These are phyloP conservation scores for Gallinago undulata DNA, from an alignment of 2,113 vertebrate species.

Conservation along the genomic window DNA sequence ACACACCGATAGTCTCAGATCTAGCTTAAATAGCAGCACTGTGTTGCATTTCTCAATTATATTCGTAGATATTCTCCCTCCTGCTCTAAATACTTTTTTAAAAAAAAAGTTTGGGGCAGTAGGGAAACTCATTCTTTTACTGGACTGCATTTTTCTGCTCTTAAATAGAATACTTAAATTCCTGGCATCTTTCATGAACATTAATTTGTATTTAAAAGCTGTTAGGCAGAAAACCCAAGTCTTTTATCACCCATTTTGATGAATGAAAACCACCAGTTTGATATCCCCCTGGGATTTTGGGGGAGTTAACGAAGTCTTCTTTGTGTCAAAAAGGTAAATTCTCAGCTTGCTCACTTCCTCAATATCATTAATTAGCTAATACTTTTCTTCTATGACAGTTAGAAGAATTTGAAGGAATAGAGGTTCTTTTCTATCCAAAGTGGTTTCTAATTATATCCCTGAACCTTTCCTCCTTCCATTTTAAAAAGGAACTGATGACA, in stretches of 20 bases:
- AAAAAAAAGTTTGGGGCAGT: neutral
- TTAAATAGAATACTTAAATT: neutral
- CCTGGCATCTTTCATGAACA: neutral
- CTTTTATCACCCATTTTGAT: neutral
- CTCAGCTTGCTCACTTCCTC: slow-evolving; percentile 5
- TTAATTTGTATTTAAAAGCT: slow-evolving; percentile 17
- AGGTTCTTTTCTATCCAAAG: neutral
- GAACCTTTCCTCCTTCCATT: slow-evolving; percentile 19
- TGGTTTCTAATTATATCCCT: slow-evolving; percentile 33
- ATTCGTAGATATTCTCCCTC: neutral
- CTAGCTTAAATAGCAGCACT: neutral
- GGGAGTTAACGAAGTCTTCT: slow-evolving; percentile 12
- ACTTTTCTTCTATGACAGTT: slow-evolving; percentile 20
- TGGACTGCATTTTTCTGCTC: neutral
- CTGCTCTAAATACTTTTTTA: neutral
- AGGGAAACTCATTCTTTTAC: neutral
- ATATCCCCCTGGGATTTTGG: neutral
- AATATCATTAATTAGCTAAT: slow-evolving; percentile 40
- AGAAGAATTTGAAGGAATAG: slow-evolving; percentile 8
- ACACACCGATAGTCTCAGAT: neutral
- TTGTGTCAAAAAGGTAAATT: slow-evolving; percentile 36
- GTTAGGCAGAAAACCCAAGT: neutral
- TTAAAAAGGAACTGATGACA: slow-evolving; percentile 37
- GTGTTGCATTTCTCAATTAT: neutral
- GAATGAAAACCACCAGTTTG: neutral